Percentiles rank a stretch among this genome's conserved stretches.
Evolutionary conservation across 2,113 vertebrate species (phyloP).

Genomic region (Aegotheles bennettii): DNA sequence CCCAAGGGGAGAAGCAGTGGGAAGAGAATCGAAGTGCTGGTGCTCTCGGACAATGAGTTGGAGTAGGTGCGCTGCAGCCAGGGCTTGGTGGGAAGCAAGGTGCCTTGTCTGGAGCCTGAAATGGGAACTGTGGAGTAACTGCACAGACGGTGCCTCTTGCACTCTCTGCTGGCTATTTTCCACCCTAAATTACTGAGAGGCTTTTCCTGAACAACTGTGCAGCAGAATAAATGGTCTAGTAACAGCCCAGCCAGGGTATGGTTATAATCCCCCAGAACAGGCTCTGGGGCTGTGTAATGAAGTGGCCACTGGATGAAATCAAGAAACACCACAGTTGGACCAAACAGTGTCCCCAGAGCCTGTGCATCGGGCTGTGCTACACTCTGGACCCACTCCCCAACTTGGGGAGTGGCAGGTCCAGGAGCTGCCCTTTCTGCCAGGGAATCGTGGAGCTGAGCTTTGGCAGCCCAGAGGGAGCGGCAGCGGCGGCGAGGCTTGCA

Average conservation of each 20-base stretch:
- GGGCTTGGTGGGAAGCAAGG: not conserved
- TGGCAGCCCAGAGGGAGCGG: rapidly evolving
- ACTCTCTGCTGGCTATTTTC: constrained; percentile 9
- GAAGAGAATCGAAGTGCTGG: not conserved
- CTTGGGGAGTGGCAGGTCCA: rapidly evolving
- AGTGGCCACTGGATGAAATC: not conserved
- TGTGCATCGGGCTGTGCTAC: rapidly evolving
- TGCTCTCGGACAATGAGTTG: rapidly evolving
- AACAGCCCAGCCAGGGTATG: not conserved
- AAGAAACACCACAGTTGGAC: not conserved
- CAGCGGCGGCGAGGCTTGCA: rapidly evolving
- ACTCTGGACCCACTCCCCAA: not conserved
- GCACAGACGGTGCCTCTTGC: not conserved
- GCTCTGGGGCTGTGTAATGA: not conserved
- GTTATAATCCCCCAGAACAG: not conserved
- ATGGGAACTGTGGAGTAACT: not conserved
- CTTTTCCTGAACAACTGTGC: not conserved
- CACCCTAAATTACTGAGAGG: not conserved
- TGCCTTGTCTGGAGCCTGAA: not conserved
- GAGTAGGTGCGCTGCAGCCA: not conserved
- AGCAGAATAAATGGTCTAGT: not conserved
- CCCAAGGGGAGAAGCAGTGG: not conserved
- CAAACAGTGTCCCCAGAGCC: no score
- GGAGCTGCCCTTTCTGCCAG: not conserved
- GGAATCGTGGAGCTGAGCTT: not conserved